phyloP scores from a whole-genome alignment of 2,888 invertebrate species.

The Phyto melanocephala region DNA sequence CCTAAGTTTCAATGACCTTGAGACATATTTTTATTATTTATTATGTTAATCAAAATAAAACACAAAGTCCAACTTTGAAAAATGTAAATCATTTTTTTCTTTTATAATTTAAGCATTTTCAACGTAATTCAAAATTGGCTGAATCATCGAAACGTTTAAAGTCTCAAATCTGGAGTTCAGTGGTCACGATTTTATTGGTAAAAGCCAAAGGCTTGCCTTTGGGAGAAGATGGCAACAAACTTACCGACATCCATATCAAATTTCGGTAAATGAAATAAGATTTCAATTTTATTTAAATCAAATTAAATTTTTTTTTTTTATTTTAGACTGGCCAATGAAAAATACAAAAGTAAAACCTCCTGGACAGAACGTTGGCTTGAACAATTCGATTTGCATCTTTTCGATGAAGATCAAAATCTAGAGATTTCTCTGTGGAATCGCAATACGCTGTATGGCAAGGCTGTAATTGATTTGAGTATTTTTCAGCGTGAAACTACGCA shows the following conservation, averaged over 20 bases:
- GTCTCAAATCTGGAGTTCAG: constrained; percentile 98
- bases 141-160: constrained; percentile 92
- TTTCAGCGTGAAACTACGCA: constrained; percentile 95
- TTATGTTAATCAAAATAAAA: too few relatives aligned
- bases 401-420: constrained; percentile 94
- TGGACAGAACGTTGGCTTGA: constrained; percentile 96
- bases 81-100: neutral
- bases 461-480: constrained; percentile 89
- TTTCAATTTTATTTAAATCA: neutral
- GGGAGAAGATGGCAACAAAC: constrained; percentile 89
- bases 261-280: constrained; percentile 85
- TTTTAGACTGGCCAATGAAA: constrained; percentile 94
- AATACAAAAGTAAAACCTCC: constrained; percentile 95
- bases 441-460: constrained; percentile 81
- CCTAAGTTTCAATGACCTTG: too few relatives aligned
- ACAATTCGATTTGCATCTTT: constrained; percentile 97
- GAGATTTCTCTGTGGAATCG: constrained; percentile 91
- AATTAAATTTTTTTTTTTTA: neutral
- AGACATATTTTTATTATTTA: neutral
- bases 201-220: constrained; percentile 95
- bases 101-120: constrained; percentile 83
- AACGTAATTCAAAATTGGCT: constrained; percentile 86
- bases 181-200: constrained; percentile 97
- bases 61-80: neutral
- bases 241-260: constrained; percentile 96